Conservation (phyloP, 2,797 vertebrate genomes). For the Moxostoma hubbsi region DNA sequence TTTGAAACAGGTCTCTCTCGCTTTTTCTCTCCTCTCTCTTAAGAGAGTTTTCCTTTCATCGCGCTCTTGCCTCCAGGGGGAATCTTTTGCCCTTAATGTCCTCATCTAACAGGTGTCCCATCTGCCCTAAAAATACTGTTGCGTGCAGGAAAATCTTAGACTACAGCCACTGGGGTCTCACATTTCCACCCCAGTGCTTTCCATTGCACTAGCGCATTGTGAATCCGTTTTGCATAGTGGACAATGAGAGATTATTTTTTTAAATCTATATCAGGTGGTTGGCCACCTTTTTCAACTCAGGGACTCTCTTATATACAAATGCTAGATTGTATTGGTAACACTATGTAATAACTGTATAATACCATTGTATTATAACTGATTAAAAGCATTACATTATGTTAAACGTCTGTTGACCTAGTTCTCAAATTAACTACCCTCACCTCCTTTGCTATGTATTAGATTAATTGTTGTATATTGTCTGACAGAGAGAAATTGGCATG, state of each 20-base stretch:
- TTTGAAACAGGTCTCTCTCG: constrained; percentile 12
- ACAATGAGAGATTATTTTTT: neutral
- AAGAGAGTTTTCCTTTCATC: constrained; percentile 7
- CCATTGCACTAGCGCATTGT: constrained; percentile 18
- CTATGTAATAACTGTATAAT: no score
- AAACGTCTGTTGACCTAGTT: no score
- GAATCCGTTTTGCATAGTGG: constrained; percentile 2
- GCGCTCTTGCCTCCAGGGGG: constrained; percentile 38
- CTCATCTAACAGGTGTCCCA: constrained; percentile 42
- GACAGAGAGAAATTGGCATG: no score
- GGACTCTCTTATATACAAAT: no score
- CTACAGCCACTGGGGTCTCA: constrained; percentile 36
- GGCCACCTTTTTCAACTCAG: neutral
- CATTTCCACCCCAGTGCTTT: constrained; percentile 35
- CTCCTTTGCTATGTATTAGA: no score
- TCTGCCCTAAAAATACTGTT: constrained; percentile 57
- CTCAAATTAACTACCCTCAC: no score
- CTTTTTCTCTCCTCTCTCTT: constrained; percentile 34
- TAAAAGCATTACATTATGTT: no score
- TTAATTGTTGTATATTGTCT: no score
- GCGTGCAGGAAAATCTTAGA: constrained; percentile 48
- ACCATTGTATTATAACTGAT: no score
- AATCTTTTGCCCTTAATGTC: constrained; percentile 42
- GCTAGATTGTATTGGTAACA: no score
- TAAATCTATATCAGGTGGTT: neutral